phyloP scores from a whole-genome alignment of 2,113 vertebrate genomes.

The Rhodinocichla rosea region DNA sequence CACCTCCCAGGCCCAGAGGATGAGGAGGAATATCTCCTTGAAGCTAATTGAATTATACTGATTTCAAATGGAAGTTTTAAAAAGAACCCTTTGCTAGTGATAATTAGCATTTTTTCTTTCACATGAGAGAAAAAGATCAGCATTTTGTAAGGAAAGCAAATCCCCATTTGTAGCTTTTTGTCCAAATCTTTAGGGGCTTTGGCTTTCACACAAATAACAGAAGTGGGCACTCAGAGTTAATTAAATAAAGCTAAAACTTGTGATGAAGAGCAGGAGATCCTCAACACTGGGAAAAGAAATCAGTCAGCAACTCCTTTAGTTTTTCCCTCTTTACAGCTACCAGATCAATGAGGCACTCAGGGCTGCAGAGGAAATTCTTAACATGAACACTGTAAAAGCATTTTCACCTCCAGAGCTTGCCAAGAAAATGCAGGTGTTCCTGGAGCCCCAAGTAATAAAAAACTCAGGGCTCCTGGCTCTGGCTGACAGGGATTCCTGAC shows the following conservation, averaged over 20 bases:
- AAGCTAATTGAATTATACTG: neutral
- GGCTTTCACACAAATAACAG: neutral
- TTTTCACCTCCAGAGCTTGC: neutral
- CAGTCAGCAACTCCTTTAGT: neutral
- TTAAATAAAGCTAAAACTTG: neutral
- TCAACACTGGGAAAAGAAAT: neutral
- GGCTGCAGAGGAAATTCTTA: neutral
- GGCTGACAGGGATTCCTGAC: slow-evolving; percentile 5
- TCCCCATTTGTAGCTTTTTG: neutral
- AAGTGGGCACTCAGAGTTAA: neutral
- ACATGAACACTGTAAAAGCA: neutral
- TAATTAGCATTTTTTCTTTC: neutral
- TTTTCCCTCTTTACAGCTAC: neutral
- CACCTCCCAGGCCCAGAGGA: neutral
- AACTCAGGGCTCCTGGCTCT: neutral
- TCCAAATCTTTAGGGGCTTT: neutral
- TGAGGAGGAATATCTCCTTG: neutral
- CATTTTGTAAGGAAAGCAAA: neutral
- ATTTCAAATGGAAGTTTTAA: neutral
- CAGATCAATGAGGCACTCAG: neutral
- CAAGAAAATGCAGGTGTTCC: slow-evolving; percentile 37
- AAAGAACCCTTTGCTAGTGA: neutral
- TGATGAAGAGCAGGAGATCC: neutral
- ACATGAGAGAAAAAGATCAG: neutral
- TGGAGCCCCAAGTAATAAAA: neutral